Conservation (phyloP, 2,888 invertebrate species). For the Apamea sordens region DNA sequence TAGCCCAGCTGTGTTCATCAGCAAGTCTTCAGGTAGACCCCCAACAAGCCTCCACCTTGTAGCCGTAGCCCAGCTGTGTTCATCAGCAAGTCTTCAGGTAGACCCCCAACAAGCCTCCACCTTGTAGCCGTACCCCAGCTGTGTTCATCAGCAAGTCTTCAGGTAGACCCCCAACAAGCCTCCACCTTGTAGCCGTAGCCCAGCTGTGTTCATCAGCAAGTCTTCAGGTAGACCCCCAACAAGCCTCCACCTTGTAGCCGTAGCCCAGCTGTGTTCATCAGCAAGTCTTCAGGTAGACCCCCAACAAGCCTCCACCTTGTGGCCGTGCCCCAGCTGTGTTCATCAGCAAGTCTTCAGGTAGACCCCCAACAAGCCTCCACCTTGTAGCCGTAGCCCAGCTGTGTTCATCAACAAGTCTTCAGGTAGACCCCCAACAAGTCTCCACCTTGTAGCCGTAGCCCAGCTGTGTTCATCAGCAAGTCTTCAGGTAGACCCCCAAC, state of each 20-base stretch:
- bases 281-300: neutral
- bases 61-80: neutral
- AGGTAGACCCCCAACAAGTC: neutral
- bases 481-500: neutral
- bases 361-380: neutral
- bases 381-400: neutral
- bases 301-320: too few species aligned
- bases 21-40: neutral
- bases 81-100: too few species aligned
- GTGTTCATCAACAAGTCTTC: too few species aligned
- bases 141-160: too few species aligned
- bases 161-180: neutral
- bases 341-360: too few species aligned
- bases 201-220: neutral
- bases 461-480: neutral
- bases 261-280: neutral
- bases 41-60: too few species aligned
- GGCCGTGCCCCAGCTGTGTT: neutral
- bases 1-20: neutral
- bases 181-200: too few species aligned
- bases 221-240: neutral
- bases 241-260: too few species aligned
- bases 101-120: neutral
- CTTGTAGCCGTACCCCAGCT: neutral
- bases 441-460: too few species aligned